phyloP scores from a whole-genome alignment of 2,113 vertebrate genomes.

The Podocnemis expansa region DNA sequence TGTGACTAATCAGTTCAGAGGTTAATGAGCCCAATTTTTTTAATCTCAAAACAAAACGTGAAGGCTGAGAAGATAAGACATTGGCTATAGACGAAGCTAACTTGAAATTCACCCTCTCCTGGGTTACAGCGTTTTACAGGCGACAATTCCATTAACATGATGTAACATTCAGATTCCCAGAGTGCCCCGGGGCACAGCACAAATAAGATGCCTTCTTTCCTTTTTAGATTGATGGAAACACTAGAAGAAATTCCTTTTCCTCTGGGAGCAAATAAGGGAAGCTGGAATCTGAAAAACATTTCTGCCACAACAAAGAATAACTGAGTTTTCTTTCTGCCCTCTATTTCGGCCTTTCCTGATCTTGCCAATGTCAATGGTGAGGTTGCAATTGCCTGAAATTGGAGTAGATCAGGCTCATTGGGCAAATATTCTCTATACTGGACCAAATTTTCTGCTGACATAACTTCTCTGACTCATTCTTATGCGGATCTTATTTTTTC shows the following conservation, averaged over 20 bases:
- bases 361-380: constrained; percentile 23
- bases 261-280: constrained; percentile 5
- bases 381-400: constrained; percentile 42
- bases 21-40: background rate
- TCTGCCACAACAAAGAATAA: background rate
- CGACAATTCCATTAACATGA: background rate
- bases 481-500: background rate
- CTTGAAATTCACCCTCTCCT: background rate
- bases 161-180: background rate
- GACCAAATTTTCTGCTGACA: constrained; percentile 33
- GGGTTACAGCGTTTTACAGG: constrained; percentile 2
- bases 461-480: constrained; percentile 11
- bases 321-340: constrained; percentile 25
- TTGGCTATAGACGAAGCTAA: background rate
- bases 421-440: constrained; percentile 14
- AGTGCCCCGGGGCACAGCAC: background rate
- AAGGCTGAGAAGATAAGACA: background rate
- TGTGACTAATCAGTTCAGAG: background rate
- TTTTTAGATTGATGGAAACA: background rate
- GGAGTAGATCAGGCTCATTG: constrained; percentile 33
- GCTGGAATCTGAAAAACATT: background rate
- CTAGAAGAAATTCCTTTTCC: background rate
- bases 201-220: background rate
- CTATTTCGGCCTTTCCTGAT: constrained; percentile 18
- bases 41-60: background rate